phyloP scores from a whole-genome alignment of 2,113 vertebrate species.

The Brachirus orientalis region DNA sequence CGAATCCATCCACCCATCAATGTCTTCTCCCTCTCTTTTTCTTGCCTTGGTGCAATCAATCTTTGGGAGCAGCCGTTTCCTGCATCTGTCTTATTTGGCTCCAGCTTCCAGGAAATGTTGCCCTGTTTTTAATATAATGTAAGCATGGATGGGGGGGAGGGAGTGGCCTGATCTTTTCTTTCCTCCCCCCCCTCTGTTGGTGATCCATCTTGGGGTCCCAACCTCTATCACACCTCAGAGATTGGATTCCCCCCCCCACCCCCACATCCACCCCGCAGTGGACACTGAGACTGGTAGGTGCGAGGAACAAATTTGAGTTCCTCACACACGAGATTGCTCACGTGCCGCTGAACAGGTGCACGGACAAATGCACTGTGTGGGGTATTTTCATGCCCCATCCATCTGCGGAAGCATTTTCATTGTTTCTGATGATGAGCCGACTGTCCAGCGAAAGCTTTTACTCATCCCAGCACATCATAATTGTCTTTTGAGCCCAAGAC shows the following conservation, averaged over 20 bases:
- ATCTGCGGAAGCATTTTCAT: constrained; percentile 63
- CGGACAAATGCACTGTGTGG: constrained; percentile 42
- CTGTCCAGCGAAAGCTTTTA: constrained; percentile 52
- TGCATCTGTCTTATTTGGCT: constrained; percentile 28
- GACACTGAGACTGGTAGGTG: constrained; percentile 34
- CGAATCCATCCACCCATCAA: constrained; percentile 28
- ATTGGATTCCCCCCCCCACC: constrained; percentile 66
- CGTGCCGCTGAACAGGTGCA: background rate
- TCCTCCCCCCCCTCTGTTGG: constrained; percentile 22
- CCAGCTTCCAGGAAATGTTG: constrained; percentile 25
- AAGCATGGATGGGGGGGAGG: constrained; percentile 2
- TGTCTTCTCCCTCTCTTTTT: constrained; percentile 18
- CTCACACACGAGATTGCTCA: constrained; percentile 53
- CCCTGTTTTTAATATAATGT: constrained; percentile 39
- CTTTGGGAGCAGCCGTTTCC: constrained; percentile 18
- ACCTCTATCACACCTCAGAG: constrained; percentile 61
- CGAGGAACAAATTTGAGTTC: constrained; percentile 48
- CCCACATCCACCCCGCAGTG: constrained; percentile 9
- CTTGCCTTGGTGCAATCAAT: constrained; percentile 42
- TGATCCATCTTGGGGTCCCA: constrained; percentile 49
- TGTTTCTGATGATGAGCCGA: constrained; percentile 66
- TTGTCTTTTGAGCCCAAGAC: constrained; percentile 26
- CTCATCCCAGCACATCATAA: constrained; percentile 34
- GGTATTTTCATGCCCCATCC: constrained; percentile 53
- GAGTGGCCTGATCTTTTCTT: constrained; percentile 52